Evolutionary conservation across 1,140 invertebrate genomes (phyloP).

Genomic region (Nebria ingens): DNA sequence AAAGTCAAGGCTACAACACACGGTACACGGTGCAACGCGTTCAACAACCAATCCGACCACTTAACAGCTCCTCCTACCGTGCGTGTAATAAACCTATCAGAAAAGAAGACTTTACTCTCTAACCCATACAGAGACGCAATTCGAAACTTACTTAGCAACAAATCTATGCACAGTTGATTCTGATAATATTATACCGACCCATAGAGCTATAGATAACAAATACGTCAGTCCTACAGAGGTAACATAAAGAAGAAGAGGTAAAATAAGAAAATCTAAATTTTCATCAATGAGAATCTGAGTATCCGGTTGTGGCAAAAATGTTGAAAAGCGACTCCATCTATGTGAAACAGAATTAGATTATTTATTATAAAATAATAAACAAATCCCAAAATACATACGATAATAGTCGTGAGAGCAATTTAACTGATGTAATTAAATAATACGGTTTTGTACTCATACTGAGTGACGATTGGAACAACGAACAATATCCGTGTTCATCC

Average conservation of each 20-base stretch:
- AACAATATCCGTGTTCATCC: slow-evolving; percentile 22
- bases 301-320: slow-evolving; percentile 27
- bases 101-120: slow-evolving; percentile 12
- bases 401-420: slow-evolving; percentile 23
- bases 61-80: slow-evolving; percentile 38
- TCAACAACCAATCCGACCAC: slow-evolving; percentile 44
- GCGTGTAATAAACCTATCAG: slow-evolving; percentile 39
- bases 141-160: slow-evolving; percentile 38
- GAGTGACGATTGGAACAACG: slow-evolving; percentile 34
- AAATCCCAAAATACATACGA: slow-evolving; percentile 21
- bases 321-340: slow-evolving; percentile 15
- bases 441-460: slow-evolving; percentile 35
- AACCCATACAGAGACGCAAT: slow-evolving; percentile 8
- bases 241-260: slow-evolving; percentile 35
- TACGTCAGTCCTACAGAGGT: slow-evolving; percentile 39
- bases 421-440: slow-evolving; percentile 31
- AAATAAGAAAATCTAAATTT: slow-evolving; percentile 26
- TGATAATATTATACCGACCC: slow-evolving; percentile 41
- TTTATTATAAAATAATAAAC: neutral
- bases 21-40: slow-evolving; percentile 41
- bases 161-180: slow-evolving; percentile 47
- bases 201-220: slow-evolving; percentile 35
- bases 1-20: slow-evolving; percentile 36
- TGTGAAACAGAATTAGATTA: slow-evolving; percentile 10
- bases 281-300: slow-evolving; percentile 23